Evolutionary conservation across 2,113 vertebrate genomes (phyloP).

Genomic region (Platysternon megacephalum): DNA sequence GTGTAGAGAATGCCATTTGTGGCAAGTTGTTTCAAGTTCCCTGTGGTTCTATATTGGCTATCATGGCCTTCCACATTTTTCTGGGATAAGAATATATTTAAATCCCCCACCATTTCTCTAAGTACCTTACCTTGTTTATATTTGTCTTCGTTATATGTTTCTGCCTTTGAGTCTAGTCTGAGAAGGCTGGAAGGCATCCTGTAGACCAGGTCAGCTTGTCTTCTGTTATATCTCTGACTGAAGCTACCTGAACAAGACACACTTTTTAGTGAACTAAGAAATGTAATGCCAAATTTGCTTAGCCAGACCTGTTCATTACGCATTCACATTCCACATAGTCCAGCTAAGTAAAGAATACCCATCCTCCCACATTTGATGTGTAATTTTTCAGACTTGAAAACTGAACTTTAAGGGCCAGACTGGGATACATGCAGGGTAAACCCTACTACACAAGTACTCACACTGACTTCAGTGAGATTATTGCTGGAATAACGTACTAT

Average conservation of each 20-base stretch:
- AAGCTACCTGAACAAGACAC: not conserved
- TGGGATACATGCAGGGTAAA: not conserved
- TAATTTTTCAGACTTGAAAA: not conserved
- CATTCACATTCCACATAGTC: not conserved
- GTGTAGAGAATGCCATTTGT: not conserved
- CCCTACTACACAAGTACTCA: not conserved
- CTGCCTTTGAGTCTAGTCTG: not conserved
- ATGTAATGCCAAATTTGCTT: not conserved
- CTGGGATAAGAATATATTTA: not conserved
- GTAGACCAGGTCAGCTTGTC: not conserved
- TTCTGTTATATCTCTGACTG: not conserved
- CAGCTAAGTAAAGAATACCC: not conserved
- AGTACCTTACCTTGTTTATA: not conserved
- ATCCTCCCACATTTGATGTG: fast-evolving
- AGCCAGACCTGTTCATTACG: not conserved
- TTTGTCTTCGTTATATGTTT: not conserved
- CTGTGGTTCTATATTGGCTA: not conserved
- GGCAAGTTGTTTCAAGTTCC: not conserved
- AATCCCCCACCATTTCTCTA: fast-evolving
- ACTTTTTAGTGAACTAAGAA: not conserved
- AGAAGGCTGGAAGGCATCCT: not conserved
- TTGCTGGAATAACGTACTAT: not conserved
- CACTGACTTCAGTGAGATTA: not conserved
- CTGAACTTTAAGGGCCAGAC: not conserved
- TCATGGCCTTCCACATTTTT: not conserved